Evolutionary conservation across 2,888 invertebrate species (phyloP).

Genomic region (Cryptus armator): DNA sequence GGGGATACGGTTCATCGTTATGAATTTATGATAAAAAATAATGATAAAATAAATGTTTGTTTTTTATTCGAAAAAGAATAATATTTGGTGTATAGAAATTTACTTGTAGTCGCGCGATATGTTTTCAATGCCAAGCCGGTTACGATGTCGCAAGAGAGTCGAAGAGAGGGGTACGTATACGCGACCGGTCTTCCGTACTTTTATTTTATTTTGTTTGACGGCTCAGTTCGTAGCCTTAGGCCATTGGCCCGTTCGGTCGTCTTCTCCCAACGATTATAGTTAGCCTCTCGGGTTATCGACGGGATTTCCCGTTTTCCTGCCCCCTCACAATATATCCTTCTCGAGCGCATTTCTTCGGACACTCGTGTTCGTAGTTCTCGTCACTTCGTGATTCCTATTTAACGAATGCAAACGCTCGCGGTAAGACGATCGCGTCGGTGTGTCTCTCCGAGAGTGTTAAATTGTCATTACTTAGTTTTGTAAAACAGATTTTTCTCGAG

Average conservation of each 20-base stretch:
- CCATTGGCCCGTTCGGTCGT: neutral
- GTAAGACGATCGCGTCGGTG: no score
- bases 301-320: conserved; percentile 30
- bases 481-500: neutral
- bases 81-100: no score
- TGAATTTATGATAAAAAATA: no score
- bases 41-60: no score
- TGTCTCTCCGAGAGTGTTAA: no score
- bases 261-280: conserved; percentile 7
- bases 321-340: conserved; percentile 1
- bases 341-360: neutral
- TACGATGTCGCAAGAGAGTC: neutral
- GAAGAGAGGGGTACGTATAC: neutral
- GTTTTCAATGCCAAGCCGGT: neutral
- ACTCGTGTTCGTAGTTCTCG: neutral
- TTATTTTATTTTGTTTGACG: conserved; percentile 64
- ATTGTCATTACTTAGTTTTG: no score
- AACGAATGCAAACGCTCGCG: no score
- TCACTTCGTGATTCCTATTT: neutral
- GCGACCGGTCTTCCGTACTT: neutral
- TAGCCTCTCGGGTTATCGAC: conserved; percentile 19
- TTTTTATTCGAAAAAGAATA: no score
- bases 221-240: conserved; percentile 72
- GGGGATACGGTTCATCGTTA: neutral
- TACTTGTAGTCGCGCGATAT: neutral